Percentiles rank a stretch among this genome's conserved stretches.
Evolutionary conservation across 2,113 vertebrate genomes (phyloP).

Genomic region (Arizona elegans): DNA sequence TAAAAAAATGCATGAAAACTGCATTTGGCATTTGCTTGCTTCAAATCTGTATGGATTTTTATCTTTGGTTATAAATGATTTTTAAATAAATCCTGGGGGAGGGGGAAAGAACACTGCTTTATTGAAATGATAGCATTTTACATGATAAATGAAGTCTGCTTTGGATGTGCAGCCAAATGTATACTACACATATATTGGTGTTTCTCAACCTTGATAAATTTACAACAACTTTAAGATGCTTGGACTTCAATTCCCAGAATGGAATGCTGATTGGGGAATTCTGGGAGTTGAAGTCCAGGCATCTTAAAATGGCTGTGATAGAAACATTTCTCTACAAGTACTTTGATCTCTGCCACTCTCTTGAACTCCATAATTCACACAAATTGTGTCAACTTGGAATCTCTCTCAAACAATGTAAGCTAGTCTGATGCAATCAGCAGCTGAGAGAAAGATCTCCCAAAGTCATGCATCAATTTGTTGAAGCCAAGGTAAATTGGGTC

Average conservation of each 20-base stretch:
- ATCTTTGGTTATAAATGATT: neutral
- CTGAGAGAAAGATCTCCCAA: neutral
- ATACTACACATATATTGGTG: neutral
- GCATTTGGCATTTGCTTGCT: neutral
- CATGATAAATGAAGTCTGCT: neutral
- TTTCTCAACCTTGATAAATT: neutral
- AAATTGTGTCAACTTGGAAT: neutral
- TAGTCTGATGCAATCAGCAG: neutral
- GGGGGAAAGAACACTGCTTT: neutral
- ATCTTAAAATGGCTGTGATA: neutral
- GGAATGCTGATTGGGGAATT: neutral
- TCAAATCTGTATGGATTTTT: neutral
- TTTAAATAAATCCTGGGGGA: neutral
- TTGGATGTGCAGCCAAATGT: neutral
- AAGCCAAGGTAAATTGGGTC: neutral
- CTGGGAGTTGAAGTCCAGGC: neutral
- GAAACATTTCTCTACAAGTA: neutral
- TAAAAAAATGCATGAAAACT: neutral
- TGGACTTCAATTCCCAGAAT: neutral
- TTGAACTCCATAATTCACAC: neutral
- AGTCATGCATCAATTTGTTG: neutral
- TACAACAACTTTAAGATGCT: neutral
- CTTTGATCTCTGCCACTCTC: neutral
- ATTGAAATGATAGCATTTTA: neutral
- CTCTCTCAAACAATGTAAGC: neutral